Conservation (phyloP, 1,140 invertebrate species). For the Formica selysi region DNA sequence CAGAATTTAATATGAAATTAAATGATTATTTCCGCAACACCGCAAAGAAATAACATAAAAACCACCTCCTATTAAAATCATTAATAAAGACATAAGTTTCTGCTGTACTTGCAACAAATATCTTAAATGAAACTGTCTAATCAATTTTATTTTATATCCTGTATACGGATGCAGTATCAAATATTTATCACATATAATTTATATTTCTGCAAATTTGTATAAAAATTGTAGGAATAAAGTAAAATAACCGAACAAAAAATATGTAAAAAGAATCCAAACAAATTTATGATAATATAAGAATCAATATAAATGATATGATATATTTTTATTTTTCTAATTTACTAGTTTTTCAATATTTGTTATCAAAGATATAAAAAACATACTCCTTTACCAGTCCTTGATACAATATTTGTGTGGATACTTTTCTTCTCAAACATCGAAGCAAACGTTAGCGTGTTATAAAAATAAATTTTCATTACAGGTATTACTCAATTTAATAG, state of each 20-base stretch:
- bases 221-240: neutral
- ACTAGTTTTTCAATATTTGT: neutral
- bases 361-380: neutral
- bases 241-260: neutral
- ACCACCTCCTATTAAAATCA: conserved; percentile 11
- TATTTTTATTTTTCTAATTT: neutral
- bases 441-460: neutral
- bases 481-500: neutral
- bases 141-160: neutral
- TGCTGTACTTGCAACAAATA: neutral
- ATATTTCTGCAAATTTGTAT: neutral
- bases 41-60: neutral
- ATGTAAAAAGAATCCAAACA: neutral
- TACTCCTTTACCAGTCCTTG: neutral
- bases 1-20: conserved; percentile 28
- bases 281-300: neutral
- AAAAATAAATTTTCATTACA: neutral
- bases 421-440: neutral
- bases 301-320: neutral
- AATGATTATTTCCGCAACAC: conserved; percentile 3
- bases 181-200: neutral
- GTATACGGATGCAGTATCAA: too few relatives aligned
- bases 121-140: neutral
- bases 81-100: conserved; percentile 10
- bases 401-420: neutral